Conservation (phyloP, 1,140 invertebrate species). For the Megalonaias nervosa region DNA sequence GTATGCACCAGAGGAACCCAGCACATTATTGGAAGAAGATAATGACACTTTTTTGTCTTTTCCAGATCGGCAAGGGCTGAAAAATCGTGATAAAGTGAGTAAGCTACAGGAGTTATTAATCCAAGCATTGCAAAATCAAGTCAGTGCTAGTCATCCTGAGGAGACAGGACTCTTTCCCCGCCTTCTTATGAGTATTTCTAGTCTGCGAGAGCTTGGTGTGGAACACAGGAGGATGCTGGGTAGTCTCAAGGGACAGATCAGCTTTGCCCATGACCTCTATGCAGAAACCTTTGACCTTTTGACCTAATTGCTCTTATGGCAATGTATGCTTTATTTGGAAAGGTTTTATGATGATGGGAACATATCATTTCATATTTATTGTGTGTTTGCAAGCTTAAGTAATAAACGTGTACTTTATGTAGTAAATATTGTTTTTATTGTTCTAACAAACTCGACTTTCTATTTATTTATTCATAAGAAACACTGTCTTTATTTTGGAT, state of each 20-base stretch:
- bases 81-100: constrained; percentile 66
- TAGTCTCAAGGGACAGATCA: constrained; percentile 65
- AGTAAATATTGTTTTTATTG: too few species aligned
- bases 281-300: constrained; percentile 68
- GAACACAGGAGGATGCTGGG: constrained; percentile 67
- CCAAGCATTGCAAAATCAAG: constrained; percentile 65
- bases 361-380: too few species aligned
- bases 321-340: too few species aligned
- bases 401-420: too few species aligned
- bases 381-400: too few species aligned
- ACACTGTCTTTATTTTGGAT: too few species aligned
- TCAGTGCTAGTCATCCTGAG: constrained; percentile 56
- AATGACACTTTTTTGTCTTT: constrained; percentile 20
- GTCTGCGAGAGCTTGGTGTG: constrained; percentile 66
- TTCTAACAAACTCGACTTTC: too few species aligned
- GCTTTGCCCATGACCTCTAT: constrained; percentile 65
- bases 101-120: constrained; percentile 67
- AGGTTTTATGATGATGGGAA: too few species aligned
- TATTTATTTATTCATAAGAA: too few species aligned
- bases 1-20: not conserved
- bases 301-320: constrained; percentile 9
- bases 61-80: constrained; percentile 66
- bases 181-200: constrained; percentile 69
- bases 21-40: not conserved
- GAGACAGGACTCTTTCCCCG: constrained; percentile 67